A percentile compares a stretch with the other conserved stretches of the same genome.
These are phyloP conservation scores for Aurelia aurita DNA, from an alignment of 30 jellyfish, hydroid and myxozoan genomes.

Conservation along the genomic window DNA sequence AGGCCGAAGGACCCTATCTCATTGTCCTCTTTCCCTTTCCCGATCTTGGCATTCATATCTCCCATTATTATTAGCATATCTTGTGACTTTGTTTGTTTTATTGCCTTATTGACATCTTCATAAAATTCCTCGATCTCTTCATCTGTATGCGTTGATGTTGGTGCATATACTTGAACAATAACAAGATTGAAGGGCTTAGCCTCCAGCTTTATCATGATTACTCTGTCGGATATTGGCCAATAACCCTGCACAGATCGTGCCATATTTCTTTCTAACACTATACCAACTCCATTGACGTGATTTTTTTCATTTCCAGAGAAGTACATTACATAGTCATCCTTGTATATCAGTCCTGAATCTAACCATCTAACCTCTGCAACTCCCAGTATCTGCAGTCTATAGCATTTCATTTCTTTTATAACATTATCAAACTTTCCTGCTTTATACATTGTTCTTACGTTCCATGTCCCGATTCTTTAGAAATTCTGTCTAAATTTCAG, in stretches of 20 bases:
- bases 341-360: background rate
- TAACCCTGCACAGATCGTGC: background rate
- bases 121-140: background rate
- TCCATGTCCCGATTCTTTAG: no score
- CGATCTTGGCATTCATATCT: background rate
- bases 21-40: background rate
- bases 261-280: background rate
- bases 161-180: background rate
- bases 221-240: background rate
- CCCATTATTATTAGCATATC: no score
- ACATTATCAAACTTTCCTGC: background rate
- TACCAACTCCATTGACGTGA: background rate
- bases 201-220: background rate
- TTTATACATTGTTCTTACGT: background rate
- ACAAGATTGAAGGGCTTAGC: background rate
- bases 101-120: no score
- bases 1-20: slow-evolving; percentile 8
- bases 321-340: background rate
- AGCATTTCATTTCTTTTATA: background rate
- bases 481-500: no score
- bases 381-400: slow-evolving; percentile 1
- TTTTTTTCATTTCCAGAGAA: background rate
- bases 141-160: background rate
- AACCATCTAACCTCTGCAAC: background rate
- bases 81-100: no score